Conservation (phyloP, 2,797 vertebrate genomes). For the Cirrhinus mrigala region DNA sequence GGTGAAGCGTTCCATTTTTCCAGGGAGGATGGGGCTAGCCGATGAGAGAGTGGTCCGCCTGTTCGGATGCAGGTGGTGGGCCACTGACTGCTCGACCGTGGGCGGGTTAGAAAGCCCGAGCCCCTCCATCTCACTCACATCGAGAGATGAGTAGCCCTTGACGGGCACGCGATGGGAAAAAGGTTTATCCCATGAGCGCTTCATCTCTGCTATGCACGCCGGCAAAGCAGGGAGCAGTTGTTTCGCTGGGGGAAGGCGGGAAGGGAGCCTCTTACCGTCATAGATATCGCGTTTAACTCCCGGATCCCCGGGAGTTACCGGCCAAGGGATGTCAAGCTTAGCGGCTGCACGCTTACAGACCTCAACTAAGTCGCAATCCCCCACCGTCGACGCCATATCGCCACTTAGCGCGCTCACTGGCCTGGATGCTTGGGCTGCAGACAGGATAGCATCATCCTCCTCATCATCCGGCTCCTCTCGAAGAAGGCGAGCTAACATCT, state of each 20-base stretch:
- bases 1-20: slow-evolving; percentile 1
- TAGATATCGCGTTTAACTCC: background rate
- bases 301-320: too few species aligned
- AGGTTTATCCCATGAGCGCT: slow-evolving; percentile 15
- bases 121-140: background rate
- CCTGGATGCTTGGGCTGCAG: too few species aligned
- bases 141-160: background rate
- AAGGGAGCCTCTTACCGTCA: background rate
- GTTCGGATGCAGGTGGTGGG: background rate
- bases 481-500: too few species aligned
- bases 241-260: background rate
- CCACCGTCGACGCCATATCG: too few species aligned
- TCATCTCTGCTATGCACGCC: background rate
- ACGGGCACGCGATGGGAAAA: background rate
- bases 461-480: too few species aligned
- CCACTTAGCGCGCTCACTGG: too few species aligned
- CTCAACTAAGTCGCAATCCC: too few species aligned
- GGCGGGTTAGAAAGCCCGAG: background rate
- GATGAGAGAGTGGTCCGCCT: background rate
- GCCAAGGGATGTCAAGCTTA: too few species aligned
- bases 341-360: too few species aligned
- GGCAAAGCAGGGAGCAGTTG: background rate
- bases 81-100: background rate
- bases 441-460: too few species aligned
- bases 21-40: background rate